Conservation (phyloP, 2,888 invertebrate genomes). For the Eupithecia subumbrata region DNA sequence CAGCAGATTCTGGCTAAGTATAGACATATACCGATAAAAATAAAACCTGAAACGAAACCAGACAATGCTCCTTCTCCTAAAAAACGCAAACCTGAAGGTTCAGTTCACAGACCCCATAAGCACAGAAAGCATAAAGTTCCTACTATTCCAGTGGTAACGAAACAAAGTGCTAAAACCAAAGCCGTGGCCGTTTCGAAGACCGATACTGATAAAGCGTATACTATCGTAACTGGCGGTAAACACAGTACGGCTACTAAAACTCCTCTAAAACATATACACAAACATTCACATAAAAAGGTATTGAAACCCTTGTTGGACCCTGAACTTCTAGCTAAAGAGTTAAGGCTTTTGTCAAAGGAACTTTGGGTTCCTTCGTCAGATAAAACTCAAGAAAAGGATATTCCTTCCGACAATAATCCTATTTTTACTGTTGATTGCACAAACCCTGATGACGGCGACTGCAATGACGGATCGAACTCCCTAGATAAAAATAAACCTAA, state of each 20-base stretch:
- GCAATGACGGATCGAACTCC: neutral
- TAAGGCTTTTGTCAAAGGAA: neutral
- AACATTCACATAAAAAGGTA: neutral
- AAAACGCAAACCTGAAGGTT: neutral
- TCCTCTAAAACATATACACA: neutral
- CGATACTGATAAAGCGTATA: neutral
- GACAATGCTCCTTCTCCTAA: neutral
- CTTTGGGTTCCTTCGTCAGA: neutral
- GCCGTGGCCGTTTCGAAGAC: neutral
- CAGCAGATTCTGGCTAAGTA: neutral
- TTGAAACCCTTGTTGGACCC: neutral
- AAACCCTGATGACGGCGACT: neutral
- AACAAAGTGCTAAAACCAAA: neutral
- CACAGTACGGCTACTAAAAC: neutral
- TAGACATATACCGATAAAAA: neutral
- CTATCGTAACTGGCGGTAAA: neutral
- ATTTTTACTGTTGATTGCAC: neutral
- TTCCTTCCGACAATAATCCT: neutral
- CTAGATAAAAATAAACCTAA: neutral
- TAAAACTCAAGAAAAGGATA: neutral
- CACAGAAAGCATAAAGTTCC: neutral
- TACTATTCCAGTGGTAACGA: neutral
- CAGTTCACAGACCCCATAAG: neutral
- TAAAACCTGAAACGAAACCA: neutral
- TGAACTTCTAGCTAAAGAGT: constrained; percentile 4